A percentile compares a stretch with the other conserved stretches of the same genome.
Evolutionary conservation across 2,797 vertebrate species (phyloP).

Genomic region (Neopelma chrysocephalum): DNA sequence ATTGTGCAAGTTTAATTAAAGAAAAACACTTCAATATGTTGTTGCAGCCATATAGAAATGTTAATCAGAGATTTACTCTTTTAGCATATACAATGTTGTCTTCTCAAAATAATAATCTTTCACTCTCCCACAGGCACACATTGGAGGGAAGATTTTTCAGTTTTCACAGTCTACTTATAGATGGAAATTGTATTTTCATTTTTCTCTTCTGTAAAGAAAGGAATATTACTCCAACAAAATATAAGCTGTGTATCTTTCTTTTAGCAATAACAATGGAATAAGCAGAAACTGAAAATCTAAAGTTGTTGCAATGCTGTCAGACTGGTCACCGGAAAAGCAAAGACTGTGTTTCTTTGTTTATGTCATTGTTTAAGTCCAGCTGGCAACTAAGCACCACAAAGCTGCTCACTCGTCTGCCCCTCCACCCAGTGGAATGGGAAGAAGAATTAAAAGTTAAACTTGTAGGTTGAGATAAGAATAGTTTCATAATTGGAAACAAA

Average conservation of each 20-base stretch:
- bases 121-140: not conserved
- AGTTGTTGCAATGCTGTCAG: not conserved
- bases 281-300: not conserved
- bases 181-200: not conserved
- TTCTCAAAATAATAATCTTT: not conserved
- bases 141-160: not conserved
- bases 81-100: not conserved
- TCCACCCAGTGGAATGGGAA: not conserved
- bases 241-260: not conserved
- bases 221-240: not conserved
- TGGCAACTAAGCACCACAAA: not conserved
- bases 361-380: not conserved
- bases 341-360: not conserved
- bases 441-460: not conserved
- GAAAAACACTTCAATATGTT: not conserved
- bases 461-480: not conserved
- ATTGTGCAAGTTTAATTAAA: not conserved
- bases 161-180: not conserved
- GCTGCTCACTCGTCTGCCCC: not conserved
- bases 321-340: not conserved
- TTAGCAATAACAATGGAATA: not conserved
- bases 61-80: not conserved
- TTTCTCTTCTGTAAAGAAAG: not conserved
- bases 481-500: not conserved
- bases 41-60: not conserved